Percentiles rank a stretch among this genome's conserved stretches.
Evolutionary conservation across 2,113 vertebrate species (phyloP).

Genomic region (Cephalopterus ornatus): DNA sequence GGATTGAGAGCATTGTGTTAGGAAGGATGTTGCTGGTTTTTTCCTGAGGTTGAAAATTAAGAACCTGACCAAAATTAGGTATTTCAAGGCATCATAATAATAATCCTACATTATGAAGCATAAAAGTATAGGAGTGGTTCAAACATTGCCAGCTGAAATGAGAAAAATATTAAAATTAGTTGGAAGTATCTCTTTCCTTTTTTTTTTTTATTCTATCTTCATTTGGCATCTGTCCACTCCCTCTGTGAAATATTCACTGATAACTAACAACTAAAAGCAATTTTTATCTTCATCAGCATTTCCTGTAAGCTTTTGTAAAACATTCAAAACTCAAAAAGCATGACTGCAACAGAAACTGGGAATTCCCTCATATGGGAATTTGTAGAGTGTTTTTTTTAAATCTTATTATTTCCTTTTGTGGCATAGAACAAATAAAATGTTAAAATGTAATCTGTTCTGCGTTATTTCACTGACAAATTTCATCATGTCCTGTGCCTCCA

Average conservation of each 20-base stretch:
- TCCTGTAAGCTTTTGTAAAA: background rate
- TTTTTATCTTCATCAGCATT: background rate
- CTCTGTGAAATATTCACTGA: background rate
- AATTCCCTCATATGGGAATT: background rate
- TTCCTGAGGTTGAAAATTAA: slow-evolving; percentile 1
- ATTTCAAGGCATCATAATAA: background rate
- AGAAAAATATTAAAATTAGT: background rate
- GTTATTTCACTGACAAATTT: background rate
- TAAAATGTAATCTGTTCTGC: background rate
- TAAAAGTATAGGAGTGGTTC: background rate
- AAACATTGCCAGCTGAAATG: background rate
- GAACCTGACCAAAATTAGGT: background rate
- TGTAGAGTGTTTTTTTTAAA: background rate
- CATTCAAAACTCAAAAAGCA: background rate
- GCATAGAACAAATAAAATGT: background rate
- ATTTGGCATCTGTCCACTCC: background rate
- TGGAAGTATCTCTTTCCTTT: background rate
- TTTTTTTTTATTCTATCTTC: background rate
- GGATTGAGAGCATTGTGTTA: background rate
- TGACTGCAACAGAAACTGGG: background rate
- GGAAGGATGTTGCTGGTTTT: background rate
- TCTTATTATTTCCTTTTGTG: background rate
- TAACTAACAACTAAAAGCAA: background rate
- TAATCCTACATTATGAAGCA: background rate
- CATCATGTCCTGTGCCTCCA: background rate